Base-by-base conservation (phyloP, 2,888 invertebrate species). In the Drosophila hamatofila region DNA sequence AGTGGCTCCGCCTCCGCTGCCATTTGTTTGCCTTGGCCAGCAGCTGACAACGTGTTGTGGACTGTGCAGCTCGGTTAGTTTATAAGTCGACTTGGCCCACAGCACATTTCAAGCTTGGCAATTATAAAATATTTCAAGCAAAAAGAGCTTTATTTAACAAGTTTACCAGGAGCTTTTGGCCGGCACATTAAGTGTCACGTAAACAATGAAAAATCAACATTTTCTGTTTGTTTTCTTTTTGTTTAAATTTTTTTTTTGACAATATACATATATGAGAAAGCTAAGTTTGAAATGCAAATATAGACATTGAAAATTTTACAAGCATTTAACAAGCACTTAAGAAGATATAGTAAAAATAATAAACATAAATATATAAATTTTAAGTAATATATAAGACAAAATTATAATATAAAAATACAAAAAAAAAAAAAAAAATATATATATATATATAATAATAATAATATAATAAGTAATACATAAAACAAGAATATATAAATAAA, bases 21-120 rank as follows among this genome's bases (percentile, higher is more conserved):
- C 66, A 42, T 55, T 37, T 63, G 51, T 30, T 30, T 12, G 18
- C 8, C 49, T 49, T 33, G 49, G 30, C 30, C 48, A 30, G 46
- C 46, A 46, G 46, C 46, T 16, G 16, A 25, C 25, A 11, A 11
- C 48, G 27, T 7, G 1, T 27, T 48, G n/a, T 27, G 48, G 48
- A 30, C n/a, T n/a, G 59, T 66, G 55, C 55, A 35, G 71, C 25
- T 71, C 52, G 27, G 23, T 48, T 33, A 30, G 71, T 58, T 75
- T 33, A 14, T 18, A 25, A 12, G 21, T 23, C 33, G 18, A 30
- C 49, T 30, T 30, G 48, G 27, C 3, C n/a, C 27, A 11, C 8
- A 11, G 21, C 51, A 16, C 14, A 18, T 5, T 33, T 33, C 1
- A 14, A 33, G 18, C 30, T 6, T 2, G 11, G 27, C 48, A 30